Evolutionary conservation across 2,797 vertebrate species (phyloP), one percentile per base, ranked within the genome.

Genomic region (Fratercula arctica): DNA sequence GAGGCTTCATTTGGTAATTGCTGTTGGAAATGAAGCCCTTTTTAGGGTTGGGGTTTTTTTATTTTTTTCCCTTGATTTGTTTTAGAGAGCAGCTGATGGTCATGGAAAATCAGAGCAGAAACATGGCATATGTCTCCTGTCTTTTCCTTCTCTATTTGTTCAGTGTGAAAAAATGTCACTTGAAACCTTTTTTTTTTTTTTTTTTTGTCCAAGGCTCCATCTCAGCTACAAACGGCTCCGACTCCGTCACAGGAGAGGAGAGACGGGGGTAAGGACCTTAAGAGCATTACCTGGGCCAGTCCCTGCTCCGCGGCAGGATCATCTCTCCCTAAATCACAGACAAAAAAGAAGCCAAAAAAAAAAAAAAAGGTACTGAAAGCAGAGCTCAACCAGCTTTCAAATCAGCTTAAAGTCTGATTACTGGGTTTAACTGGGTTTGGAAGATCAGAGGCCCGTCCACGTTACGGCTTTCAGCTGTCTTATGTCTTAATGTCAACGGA

Each of bases 381-480:
- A 90, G 87, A 95, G 94, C 90, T 95, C 91, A 85, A 60, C 75
- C 11, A 7, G 8, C 82, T 94, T 87, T 94, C 89, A 96, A 95
- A 97, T 67, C 95, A 96, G 95, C 90, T 92, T 96, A 95, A 85
- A 70, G 90, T 11, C 89, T 77, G 90, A 95, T 96, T 73, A 87
- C 84, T 89, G 93, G 93, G 60, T 97, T 97, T 96, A 95, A 95
- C 93, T 53, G 93, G 93, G 94, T 93, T 97, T 93, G 93, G 92
- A 54, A 96, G 96, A 96, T 97, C 96, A 96, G 93, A 96, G 85
- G 59, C 87, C 76, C 3, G 0, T 59, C 91, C 94, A 77, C 57
- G 4, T 50, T 93, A 10, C 51, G 70, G 94, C 89, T 79, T 83
- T 75, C 74, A 50, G 78, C 77, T 11, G 63, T 45, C 83, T 97